Base-by-base conservation (phyloP, 1,140 invertebrate species). In the Monomorium pharaonis region DNA sequence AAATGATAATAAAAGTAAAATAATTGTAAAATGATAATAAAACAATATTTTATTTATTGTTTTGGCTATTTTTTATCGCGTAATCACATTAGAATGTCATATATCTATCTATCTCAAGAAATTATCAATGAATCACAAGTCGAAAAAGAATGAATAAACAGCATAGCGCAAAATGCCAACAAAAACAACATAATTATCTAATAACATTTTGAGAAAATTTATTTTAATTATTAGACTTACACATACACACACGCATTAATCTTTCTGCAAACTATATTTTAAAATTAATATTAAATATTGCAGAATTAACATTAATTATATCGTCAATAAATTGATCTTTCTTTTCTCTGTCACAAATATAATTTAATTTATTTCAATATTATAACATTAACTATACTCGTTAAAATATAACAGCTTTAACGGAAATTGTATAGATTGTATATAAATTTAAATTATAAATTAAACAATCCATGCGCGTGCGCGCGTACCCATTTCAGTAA, bases 351-450 rank as follows among this genome's bases (percentile, higher is more conserved):
- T 63, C 18, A 63, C 27, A 63, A 63, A 63, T 49, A 76, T 90
- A 69, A 83, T 85, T 44, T 27, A 49, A 37, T 87, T n/a, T 90
- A 80, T 76, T 78, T 10, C 12, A 44, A 21, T 27, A 83, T 44
- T 12, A 37, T 78, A 56, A 42, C 62, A 47, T 56, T 62, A 86
- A 70, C 72, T 85, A 56, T 49, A 87, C 1, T 67, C 4, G 18
- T 18, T 74, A 74, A 18, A 30, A 10, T 21, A 86, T 65, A 85
- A 76, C 69, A 88, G 60, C 18, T 27, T 81, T 86, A 88, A 80
- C 37, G 60, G 62, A 89, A 80, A 67, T 60, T 83, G 14, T 78
- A 47, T 14, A 9, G 49, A n/a, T 47, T 37, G 1, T 18, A 58
- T 77, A 65, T 9, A 16, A 42, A 33, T 60, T 63, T 62, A 47